phyloP scores from a whole-genome alignment of 2,113 vertebrate species.

The Melanerpes aurifrons region DNA sequence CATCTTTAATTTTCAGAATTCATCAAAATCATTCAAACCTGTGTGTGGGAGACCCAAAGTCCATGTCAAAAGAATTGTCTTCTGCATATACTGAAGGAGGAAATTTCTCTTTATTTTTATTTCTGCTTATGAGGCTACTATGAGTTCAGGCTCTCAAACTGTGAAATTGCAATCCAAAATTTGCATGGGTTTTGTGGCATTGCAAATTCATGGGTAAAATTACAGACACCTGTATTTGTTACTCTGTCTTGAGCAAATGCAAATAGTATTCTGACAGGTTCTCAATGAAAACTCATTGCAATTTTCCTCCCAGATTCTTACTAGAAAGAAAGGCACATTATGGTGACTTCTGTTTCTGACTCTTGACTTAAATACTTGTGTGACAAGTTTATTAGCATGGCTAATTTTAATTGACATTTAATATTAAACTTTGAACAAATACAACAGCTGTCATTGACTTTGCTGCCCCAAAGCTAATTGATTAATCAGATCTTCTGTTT shows the following conservation, averaged over 20 bases:
- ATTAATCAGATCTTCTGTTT: background rate
- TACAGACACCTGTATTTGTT: background rate
- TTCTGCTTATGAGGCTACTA: background rate
- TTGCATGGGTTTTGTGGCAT: background rate
- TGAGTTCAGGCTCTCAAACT: background rate
- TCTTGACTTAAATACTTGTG: background rate
- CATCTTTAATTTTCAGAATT: background rate
- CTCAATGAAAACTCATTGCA: background rate
- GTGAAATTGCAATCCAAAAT: background rate
- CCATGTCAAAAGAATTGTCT: background rate
- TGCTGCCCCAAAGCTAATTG: background rate
- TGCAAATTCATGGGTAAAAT: background rate
- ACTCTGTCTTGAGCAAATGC: background rate
- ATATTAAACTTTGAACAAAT: background rate
- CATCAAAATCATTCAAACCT: background rate
- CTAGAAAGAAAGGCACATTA: background rate
- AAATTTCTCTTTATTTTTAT: background rate
- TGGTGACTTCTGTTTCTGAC: background rate
- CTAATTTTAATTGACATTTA: background rate
- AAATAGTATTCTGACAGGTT: background rate
- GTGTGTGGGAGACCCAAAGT: background rate
- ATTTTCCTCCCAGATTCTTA: background rate
- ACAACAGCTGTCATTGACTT: background rate
- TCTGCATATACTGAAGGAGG: background rate
- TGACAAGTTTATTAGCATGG: background rate